Evolutionary conservation across 2,888 invertebrate species (phyloP).

Genomic region (Polymixis flavicincta): DNA sequence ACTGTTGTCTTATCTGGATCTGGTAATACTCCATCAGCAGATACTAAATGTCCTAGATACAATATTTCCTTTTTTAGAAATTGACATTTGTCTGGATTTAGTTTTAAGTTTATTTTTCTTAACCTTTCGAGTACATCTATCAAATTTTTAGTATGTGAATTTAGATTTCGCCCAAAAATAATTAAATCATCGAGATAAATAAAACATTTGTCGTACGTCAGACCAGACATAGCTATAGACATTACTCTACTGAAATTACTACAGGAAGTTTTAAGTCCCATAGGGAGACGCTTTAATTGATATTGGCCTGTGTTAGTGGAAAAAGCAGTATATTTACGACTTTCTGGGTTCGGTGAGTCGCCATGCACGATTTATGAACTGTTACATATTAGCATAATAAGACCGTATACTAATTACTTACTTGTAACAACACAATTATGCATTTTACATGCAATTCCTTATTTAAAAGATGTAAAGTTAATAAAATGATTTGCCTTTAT

Average conservation of each 20-base stretch:
- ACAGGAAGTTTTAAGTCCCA: neutral
- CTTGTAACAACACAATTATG: too few relatives aligned
- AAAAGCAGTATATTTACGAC: slow-evolving; percentile 7
- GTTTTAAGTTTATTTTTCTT: neutral
- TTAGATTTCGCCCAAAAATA: neutral
- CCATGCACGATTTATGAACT: too few relatives aligned
- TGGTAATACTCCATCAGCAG: neutral
- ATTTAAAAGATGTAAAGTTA: too few relatives aligned
- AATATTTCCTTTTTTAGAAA: neutral
- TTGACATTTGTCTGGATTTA: neutral
- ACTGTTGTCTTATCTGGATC: too few relatives aligned
- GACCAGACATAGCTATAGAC: too few relatives aligned
- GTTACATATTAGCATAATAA: too few relatives aligned
- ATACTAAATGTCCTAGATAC: neutral
- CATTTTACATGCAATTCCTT: too few relatives aligned
- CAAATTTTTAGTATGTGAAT: neutral
- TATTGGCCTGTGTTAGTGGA: slow-evolving; percentile 4
- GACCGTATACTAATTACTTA: too few relatives aligned
- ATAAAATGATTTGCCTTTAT: too few relatives aligned
- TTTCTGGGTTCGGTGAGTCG: neutral
- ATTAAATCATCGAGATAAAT: neutral
- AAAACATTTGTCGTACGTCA: slow-evolving; percentile 2
- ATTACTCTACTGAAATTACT: neutral
- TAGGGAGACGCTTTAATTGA: neutral
- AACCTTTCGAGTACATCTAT: neutral